Base-by-base conservation (phyloP, 2,888 invertebrate genomes). In the Heliconius charithonia region DNA sequence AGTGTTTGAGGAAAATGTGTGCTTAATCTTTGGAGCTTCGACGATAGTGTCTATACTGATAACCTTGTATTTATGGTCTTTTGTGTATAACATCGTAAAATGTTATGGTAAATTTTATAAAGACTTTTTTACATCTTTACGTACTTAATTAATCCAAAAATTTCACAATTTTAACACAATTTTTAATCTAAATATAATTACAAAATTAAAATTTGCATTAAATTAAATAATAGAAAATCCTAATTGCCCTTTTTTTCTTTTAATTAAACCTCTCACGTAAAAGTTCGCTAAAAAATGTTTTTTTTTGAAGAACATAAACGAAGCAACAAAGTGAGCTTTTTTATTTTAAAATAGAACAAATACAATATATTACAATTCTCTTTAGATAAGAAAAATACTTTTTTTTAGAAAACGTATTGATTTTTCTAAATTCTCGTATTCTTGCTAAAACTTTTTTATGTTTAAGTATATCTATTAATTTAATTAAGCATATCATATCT, bases 1-100 rank as follows among this genome's bases (percentile, higher is more conserved):
- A 72, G 59, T 72, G 72, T 72, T 72, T 72, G 72, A 25, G 32
- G 59, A 59, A 59, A 72, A 59, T 72, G 72, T 72, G 32, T 59
- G 32, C 72, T 72, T 72, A 72, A 59, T 72, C 56, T 72, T 72
- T 32, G n/a, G 72, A 72, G 9, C 25, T 69, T 69, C 16, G 41
- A 69, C 25, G 41, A 41, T 19, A 37, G 37, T 59, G 56, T 41
- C 25, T 69, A 16, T 41, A 25, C 13, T 25, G 16, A 41, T 16
- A 13, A 13, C 27, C 25, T 69, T n/a, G 25, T 45, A 41, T 69
- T 41, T 32, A 19, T 19, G 27, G 0, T 63, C 25, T 66, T 41
- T 41, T 69, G 7, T 69, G n/a, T 69, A 25, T 25, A n/a, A 4
- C 13, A 16, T 2, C 12, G 16, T 27, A 27, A 63, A 27, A 27